A percentile compares a stretch with the other conserved stretches of the same genome.
phyloP scores from a whole-genome alignment of 2,888 invertebrate genomes.

The Rhamphomyia laevipes region DNA sequence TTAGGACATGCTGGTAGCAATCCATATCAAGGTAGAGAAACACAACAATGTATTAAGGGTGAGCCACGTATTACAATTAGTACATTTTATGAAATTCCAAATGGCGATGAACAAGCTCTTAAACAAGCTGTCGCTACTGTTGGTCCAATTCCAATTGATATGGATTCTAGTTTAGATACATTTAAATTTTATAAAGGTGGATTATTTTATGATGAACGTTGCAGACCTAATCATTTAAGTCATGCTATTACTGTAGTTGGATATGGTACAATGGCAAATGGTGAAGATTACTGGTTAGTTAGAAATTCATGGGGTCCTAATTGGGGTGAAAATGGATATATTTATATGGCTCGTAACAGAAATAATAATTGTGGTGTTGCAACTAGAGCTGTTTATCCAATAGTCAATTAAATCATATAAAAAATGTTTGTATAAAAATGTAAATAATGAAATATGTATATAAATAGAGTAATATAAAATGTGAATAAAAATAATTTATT shows the following conservation, averaged over 20 bases:
- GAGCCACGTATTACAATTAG: background rate
- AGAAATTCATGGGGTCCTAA: constrained; percentile 48
- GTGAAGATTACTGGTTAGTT: constrained; percentile 35
- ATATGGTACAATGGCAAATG: constrained; percentile 8
- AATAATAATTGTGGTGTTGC: constrained; percentile 75
- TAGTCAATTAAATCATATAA: constrained; percentile 38
- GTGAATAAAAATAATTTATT: no score
- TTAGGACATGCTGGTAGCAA: background rate
- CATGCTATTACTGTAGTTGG: constrained; percentile 44
- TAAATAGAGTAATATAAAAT: no score
- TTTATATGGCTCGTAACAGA: constrained; percentile 68
- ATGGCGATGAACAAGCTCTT: constrained; percentile 54
- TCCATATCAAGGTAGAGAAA: background rate
- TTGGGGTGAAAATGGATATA: constrained; percentile 72
- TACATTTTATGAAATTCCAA: background rate
- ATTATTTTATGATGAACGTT: constrained; percentile 63
- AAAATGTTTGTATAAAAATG: background rate
- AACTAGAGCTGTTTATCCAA: constrained; percentile 62
- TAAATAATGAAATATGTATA: no score
- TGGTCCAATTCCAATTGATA: constrained; percentile 70
- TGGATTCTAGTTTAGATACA: constrained; percentile 63
- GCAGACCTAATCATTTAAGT: constrained; percentile 54
- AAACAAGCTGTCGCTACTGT: constrained; percentile 61
- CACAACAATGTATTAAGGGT: background rate
- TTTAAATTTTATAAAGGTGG: constrained; percentile 69